Evolutionary conservation across 2,888 invertebrate species (phyloP).

Genomic region (Limnephilus rhombicus): DNA sequence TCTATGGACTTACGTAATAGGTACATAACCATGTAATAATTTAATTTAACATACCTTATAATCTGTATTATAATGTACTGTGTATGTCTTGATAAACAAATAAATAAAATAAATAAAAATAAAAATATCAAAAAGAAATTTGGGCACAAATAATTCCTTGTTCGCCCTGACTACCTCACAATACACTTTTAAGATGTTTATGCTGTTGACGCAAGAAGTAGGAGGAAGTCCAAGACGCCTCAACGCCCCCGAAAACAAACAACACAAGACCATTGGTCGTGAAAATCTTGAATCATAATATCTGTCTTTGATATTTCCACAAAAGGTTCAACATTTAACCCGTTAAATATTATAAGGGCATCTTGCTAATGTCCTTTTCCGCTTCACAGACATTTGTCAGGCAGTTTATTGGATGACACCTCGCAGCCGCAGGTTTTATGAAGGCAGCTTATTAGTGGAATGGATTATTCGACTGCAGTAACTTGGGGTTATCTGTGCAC

Average conservation of each 20-base stretch:
- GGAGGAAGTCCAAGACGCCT: background rate
- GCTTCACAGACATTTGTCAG: slow-evolving; percentile 35
- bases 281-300: background rate
- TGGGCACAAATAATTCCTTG: background rate
- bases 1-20: too few relatives aligned
- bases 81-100: too few relatives aligned
- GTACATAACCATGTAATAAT: too few relatives aligned
- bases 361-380: slow-evolving; percentile 5
- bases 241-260: background rate
- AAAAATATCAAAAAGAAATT: background rate
- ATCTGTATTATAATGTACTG: too few relatives aligned
- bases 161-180: background rate
- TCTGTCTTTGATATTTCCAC: slow-evolving; percentile 10
- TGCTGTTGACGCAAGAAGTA: background rate
- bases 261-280: background rate
- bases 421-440: slow-evolving; percentile 41
- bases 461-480: slow-evolving; percentile 45
- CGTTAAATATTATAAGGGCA: background rate
- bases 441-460: slow-evolving; percentile 42
- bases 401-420: slow-evolving; percentile 43
- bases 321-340: slow-evolving; percentile 30
- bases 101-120: too few relatives aligned
- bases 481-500: slow-evolving; percentile 13
- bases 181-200: background rate
- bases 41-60: too few relatives aligned